A percentile compares a stretch with the other conserved stretches of the same genome.
Conservation (phyloP, 2,797 vertebrate species). For the Typhlichthys subterraneus region DNA sequence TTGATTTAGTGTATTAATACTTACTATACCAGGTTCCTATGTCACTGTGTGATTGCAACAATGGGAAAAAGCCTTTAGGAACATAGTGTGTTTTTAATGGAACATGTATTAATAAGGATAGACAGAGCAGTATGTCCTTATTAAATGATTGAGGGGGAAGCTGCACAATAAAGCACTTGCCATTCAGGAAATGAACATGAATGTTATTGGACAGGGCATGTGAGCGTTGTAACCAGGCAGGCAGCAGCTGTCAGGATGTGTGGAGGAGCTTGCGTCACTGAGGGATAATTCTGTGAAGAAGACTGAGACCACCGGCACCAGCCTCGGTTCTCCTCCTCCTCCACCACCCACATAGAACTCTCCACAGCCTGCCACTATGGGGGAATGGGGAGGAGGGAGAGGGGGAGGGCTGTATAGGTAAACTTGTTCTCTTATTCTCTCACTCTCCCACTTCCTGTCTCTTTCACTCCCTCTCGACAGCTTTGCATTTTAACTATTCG, state of each 20-base stretch:
- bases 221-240: slow-evolving; percentile 69
- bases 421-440: slow-evolving; percentile 49
- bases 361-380: slow-evolving; percentile 54
- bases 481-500: slow-evolving; percentile 32
- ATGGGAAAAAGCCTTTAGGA: slow-evolving; percentile 11
- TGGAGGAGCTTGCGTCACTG: slow-evolving; percentile 77
- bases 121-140: slow-evolving; percentile 34
- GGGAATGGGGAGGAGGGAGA: slow-evolving; percentile 10
- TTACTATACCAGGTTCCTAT: no score
- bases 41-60: no score
- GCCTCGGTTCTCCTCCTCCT: slow-evolving; percentile 53
- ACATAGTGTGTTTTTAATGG: slow-evolving; percentile 21
- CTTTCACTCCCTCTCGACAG: slow-evolving; percentile 5
- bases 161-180: slow-evolving; percentile 39
- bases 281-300: slow-evolving; percentile 73
- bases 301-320: slow-evolving; percentile 67
- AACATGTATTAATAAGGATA: slow-evolving; percentile 46
- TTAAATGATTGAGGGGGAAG: slow-evolving; percentile 38
- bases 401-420: slow-evolving; percentile 27
- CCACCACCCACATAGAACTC: slow-evolving; percentile 68
- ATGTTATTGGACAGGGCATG: slow-evolving; percentile 69
- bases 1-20: no score
- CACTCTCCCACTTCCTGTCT: background rate
- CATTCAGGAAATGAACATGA: slow-evolving; percentile 66
- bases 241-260: slow-evolving; percentile 81